Conservation (phyloP, 2,113 vertebrate species). For the Burhinus oedicnemus region DNA sequence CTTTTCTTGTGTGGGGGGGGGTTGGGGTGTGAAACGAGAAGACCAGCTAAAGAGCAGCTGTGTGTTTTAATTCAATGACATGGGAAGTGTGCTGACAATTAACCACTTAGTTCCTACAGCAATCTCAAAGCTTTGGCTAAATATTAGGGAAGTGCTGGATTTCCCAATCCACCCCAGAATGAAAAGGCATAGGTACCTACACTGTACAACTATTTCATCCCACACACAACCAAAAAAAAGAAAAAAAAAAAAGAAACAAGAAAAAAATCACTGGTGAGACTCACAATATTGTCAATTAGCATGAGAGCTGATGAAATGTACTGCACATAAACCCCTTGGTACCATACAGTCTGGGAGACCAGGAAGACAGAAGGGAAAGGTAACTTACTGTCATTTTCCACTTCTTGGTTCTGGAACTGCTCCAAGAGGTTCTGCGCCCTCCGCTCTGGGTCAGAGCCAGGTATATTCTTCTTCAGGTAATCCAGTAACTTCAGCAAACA, state of each 20-base stretch:
- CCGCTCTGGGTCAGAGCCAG: conserved; percentile 85
- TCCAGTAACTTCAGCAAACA: conserved; percentile 84
- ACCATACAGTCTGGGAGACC: background rate
- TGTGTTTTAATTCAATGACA: background rate
- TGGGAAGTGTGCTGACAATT: background rate
- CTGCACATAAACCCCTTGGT: background rate
- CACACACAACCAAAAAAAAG: background rate
- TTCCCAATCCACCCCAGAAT: background rate
- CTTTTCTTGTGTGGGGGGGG: background rate
- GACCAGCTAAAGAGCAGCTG: background rate
- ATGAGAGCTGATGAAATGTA: background rate
- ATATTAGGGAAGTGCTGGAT: background rate
- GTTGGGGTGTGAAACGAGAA: background rate
- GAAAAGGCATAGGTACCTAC: background rate
- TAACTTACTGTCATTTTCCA: conserved; percentile 79
- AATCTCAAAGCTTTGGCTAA: background rate
- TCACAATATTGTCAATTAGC: background rate
- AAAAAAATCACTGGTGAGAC: background rate
- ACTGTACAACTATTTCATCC: background rate
- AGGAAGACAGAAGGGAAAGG: background rate
- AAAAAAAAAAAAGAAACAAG: background rate
- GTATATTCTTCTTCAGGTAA: conserved; percentile 84
- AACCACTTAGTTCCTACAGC: background rate
- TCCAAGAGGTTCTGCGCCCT: conserved; percentile 87
- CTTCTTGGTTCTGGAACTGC: conserved; percentile 86